phyloP scores from a whole-genome alignment of 2,113 vertebrate genomes.

The Axis porcinus region DNA sequence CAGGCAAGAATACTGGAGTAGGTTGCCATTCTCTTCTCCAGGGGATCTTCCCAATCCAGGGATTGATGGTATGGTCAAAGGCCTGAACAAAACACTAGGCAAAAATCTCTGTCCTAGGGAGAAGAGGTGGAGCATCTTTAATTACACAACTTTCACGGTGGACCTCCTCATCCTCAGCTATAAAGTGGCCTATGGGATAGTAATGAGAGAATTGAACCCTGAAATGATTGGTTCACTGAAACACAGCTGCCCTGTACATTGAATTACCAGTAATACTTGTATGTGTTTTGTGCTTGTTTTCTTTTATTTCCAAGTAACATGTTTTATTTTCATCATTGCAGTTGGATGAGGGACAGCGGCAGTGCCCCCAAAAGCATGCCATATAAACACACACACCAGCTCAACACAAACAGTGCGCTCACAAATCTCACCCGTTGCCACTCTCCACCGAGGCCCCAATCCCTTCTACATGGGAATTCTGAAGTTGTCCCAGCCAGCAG shows the following conservation, averaged over 20 bases:
- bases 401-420: neutral
- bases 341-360: neutral
- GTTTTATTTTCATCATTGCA: neutral
- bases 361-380: neutral
- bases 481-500: neutral
- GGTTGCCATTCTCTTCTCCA: neutral
- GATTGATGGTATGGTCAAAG: neutral
- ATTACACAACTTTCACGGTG: neutral
- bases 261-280: neutral
- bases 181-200: neutral
- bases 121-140: neutral
- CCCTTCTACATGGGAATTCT: neutral
- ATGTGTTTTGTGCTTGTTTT: neutral
- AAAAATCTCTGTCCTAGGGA: neutral
- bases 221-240: neutral
- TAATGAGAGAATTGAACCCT: neutral
- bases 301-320: neutral
- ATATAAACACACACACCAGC: neutral
- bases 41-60: neutral
- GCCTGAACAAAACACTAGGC: neutral
- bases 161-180: neutral
- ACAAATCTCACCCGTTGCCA: neutral
- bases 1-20: neutral
- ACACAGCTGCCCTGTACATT: neutral
- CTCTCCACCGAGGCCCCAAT: neutral